Base-by-base conservation (phyloP, 2,888 invertebrate species). In the Drosophila meridiana region DNA sequence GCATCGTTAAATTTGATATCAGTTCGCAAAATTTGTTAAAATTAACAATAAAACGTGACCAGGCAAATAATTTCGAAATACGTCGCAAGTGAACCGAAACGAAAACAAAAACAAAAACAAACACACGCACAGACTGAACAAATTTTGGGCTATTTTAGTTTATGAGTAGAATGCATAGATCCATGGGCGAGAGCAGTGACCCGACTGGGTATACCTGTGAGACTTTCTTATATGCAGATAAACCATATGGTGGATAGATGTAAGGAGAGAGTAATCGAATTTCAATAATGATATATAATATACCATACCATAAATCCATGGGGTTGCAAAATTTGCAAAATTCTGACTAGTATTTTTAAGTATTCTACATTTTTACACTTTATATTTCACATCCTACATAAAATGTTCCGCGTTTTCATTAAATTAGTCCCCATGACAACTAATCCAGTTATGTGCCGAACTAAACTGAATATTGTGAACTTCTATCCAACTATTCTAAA, bases 41-140 rank as follows among this genome's bases (percentile, higher is more conserved):
- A 90, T 90, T 83, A 86, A 89, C 90, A 88, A 88, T 86, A 75
- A 90, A 87, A 87, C 87, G 87, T 87, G 87, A 90, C 87, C 89
- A 56, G 76, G 86, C 86, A 87, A 87, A 88, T 80, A 71, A 81
- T 74, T 58, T 50, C 75, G 68, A 75, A 71, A 82, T 76, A 69
- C 73, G 57, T 57, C 66, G 69, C 53, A 40, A 50, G 48, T 45
- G 36, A 40, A 26, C 3, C 40, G 48, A 50, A 50, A 9, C 32
- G 30, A 38, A 36, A 50, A 60, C 14, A 28, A 60, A 50, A 26
- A n/a, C 53, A 53, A 36, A 55, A 53, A 13, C 28, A 50, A 20
- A 28, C 55, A 32, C 40, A 52, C 55, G 20, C 40, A 52, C 34
- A 9, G 43, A 45, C 34, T 38, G 38, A 13, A 58, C 60, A 40